Percentiles rank a stretch among this genome's conserved stretches.
These are phyloP conservation scores for Sphenodon punctatus DNA, from an alignment of 2,797 vertebrate species.

Conservation along the genomic window DNA sequence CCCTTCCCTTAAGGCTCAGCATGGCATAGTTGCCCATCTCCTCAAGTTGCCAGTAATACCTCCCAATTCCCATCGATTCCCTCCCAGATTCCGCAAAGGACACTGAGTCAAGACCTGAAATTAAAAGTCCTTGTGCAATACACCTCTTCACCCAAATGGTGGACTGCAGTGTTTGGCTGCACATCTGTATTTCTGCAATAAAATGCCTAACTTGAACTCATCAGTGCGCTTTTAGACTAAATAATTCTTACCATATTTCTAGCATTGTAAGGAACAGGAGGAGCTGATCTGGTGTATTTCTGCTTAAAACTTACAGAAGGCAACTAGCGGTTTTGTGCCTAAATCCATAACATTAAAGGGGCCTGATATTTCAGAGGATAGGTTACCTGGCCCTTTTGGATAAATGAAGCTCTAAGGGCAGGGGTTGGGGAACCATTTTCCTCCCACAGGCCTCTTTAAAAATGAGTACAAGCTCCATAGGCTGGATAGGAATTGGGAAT, in stretches of 20 bases:
- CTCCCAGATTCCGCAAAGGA: too few species aligned
- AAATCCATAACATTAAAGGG: background rate
- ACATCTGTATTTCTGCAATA: background rate
- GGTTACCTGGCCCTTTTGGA: background rate
- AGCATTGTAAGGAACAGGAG: background rate
- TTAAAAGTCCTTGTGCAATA: too few species aligned
- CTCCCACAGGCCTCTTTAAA: too few species aligned
- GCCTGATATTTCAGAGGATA: background rate
- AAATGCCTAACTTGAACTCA: background rate
- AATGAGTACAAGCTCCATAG: too few species aligned
- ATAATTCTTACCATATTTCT: background rate
- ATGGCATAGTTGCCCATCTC: too few species aligned
- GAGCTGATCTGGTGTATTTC: background rate
- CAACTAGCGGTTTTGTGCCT: background rate
- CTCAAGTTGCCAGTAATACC: too few species aligned
- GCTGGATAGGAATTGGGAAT: too few species aligned
- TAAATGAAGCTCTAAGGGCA: background rate
- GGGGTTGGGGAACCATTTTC: too few species aligned
- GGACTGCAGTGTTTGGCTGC: background rate
- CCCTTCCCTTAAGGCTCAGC: too few species aligned
- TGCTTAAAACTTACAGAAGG: background rate
- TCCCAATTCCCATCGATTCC: too few species aligned
- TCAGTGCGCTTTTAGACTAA: background rate
- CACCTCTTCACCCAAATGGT: background rate
- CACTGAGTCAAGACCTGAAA: too few species aligned